These are phyloP conservation scores for Alethe diademata DNA, from an alignment of 2,113 vertebrate species.

Conservation along the genomic window DNA sequence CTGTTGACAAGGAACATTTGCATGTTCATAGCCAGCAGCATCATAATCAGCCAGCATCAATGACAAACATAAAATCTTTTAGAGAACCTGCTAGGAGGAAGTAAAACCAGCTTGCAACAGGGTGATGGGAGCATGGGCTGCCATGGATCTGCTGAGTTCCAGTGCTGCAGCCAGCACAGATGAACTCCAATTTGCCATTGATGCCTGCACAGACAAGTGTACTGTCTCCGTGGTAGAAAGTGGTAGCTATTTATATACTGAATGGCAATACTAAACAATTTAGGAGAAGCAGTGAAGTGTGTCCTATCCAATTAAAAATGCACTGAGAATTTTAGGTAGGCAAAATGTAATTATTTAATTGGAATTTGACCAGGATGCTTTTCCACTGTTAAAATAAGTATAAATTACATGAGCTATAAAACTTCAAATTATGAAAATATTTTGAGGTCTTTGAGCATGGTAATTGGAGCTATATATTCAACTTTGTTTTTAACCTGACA, in stretches of 20 bases:
- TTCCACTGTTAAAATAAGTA: constrained; percentile 31
- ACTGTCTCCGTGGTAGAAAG: not conserved
- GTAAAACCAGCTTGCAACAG: not conserved
- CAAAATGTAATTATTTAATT: constrained; percentile 56
- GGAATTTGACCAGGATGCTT: constrained; percentile 38
- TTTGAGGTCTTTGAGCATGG: constrained; percentile 44
- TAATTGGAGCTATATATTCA: constrained; percentile 56
- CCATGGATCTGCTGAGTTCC: not conserved
- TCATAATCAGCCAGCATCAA: not conserved
- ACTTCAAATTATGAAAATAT: constrained; percentile 48
- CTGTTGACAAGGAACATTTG: not conserved
- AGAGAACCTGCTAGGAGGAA: not conserved
- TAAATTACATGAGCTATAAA: constrained; percentile 22
- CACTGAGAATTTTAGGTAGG: constrained; percentile 43
- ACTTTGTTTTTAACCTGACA: constrained; percentile 43
- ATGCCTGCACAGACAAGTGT: not conserved
- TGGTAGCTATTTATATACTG: constrained; percentile 42
- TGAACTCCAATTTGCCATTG: not conserved
- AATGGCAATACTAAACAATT: constrained; percentile 49
- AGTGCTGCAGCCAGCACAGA: not conserved
- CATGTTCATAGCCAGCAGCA: not conserved
- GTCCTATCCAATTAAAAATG: constrained; percentile 41
- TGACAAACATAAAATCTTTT: not conserved
- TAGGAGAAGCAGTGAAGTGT: constrained; percentile 39
- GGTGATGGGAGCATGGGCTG: not conserved